These are phyloP conservation scores for Choloepus didactylus DNA, from an alignment of 2,797 vertebrate genomes.

Conservation along the genomic window DNA sequence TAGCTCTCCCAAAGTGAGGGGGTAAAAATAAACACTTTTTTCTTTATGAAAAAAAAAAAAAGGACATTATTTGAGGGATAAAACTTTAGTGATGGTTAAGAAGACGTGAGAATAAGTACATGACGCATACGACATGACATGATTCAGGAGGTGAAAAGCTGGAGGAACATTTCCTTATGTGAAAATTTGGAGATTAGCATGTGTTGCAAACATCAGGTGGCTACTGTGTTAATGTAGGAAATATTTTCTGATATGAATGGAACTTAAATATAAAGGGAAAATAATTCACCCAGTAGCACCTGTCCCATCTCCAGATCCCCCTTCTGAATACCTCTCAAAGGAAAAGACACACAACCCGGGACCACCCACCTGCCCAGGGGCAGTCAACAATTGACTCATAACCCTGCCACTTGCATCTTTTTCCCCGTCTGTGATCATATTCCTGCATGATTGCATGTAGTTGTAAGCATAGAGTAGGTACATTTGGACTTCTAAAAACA, in stretches of 20 bases:
- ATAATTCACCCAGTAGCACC: neutral
- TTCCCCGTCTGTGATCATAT: neutral
- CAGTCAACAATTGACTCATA: neutral
- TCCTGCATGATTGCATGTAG: neutral
- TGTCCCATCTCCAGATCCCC: neutral
- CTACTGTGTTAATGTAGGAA: neutral
- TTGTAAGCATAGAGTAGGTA: neutral
- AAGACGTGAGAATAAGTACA: neutral
- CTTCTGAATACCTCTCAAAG: neutral
- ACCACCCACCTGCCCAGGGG: neutral
- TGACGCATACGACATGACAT: neutral
- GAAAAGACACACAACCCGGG: neutral
- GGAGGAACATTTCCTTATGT: neutral
- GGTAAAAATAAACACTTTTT: neutral
- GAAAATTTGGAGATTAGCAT: neutral
- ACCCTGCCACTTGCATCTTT: neutral
- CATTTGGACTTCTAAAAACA: neutral
- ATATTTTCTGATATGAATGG: neutral
- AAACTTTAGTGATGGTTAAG: neutral
- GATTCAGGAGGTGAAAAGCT: neutral
- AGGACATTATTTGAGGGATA: neutral
- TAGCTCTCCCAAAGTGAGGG: neutral
- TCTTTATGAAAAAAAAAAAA: neutral
- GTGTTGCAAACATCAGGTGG: neutral
- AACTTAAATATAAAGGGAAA: neutral